Conservation (phyloP, 2,113 vertebrate species). For the Numida meleagris region DNA sequence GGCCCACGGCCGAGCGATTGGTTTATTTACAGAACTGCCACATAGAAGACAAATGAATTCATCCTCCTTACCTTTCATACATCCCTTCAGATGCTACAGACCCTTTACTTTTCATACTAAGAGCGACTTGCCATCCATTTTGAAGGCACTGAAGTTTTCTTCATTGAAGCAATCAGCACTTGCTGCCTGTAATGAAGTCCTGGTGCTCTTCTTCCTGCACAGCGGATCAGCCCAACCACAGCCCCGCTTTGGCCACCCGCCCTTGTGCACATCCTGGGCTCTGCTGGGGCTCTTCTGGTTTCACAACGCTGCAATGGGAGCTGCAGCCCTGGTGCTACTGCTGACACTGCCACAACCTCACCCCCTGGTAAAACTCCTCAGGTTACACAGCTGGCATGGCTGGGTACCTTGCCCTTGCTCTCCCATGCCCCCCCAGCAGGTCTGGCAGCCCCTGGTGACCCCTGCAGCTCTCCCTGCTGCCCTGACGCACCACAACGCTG, state of each 20-base stretch:
- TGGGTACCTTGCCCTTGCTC: neutral
- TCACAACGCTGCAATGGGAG: neutral
- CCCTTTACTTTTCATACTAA: neutral
- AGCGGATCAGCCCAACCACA: neutral
- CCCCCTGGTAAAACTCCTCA: neutral
- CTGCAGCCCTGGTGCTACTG: neutral
- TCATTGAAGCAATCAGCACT: neutral
- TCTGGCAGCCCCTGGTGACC: neutral
- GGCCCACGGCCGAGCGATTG: neutral
- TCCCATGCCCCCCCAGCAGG: fast-evolving
- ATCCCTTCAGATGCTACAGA: neutral
- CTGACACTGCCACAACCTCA: neutral
- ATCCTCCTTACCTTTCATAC: neutral
- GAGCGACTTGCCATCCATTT: neutral
- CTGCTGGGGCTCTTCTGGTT: neutral
- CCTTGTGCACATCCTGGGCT: neutral
- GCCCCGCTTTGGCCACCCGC: neutral
- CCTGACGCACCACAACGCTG: slow-evolving; percentile 77
- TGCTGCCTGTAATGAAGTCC: neutral
- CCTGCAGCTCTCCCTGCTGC: slow-evolving; percentile 56
- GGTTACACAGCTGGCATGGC: neutral
- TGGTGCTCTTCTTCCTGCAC: neutral
- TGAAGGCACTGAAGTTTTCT: neutral
- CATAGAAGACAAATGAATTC: neutral
- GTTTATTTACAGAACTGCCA: neutral